Evolutionary conservation across 2,113 vertebrate genomes (phyloP).

Genomic region (Zosterops japonicus): DNA sequence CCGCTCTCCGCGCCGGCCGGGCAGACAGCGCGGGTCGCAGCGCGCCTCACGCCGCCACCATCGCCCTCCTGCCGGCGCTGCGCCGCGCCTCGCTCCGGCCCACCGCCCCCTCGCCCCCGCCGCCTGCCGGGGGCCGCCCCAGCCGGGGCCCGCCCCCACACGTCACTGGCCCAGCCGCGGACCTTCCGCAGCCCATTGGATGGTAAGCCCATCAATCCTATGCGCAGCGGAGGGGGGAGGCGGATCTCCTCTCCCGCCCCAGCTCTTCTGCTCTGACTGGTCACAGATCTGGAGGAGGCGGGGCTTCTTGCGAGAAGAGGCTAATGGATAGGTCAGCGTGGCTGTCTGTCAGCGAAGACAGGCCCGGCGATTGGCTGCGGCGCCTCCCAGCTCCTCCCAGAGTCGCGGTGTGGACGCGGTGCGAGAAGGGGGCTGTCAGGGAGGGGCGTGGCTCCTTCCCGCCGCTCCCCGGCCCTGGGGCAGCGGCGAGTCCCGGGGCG

Average conservation of each 20-base stretch:
- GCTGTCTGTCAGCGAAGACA: background rate
- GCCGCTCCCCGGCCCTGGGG: too few relatives aligned
- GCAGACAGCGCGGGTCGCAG: background rate
- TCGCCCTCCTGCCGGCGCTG: too few relatives aligned
- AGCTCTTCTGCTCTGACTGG: background rate
- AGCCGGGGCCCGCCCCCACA: too few relatives aligned
- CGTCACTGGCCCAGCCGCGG: too few relatives aligned
- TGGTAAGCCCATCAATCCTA: rapidly evolving
- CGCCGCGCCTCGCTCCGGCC: too few relatives aligned
- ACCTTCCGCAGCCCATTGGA: background rate
- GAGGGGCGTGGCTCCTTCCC: background rate
- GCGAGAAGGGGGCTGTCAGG: background rate
- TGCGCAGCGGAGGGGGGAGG: background rate
- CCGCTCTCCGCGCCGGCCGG: background rate
- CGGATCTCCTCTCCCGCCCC: background rate
- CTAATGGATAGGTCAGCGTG: rapidly evolving
- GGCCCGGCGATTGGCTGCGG: background rate
- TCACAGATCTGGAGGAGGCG: rapidly evolving
- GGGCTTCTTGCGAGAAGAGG: rapidly evolving
- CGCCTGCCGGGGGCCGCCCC: too few relatives aligned
- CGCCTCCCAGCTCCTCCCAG: background rate
- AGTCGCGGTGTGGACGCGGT: background rate
- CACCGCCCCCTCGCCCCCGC: too few relatives aligned
- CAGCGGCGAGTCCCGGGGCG: too few relatives aligned
- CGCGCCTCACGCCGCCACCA: too few relatives aligned